phyloP scores from a whole-genome alignment of 2,888 invertebrate species.

The Gastracanthus pulcherrimus region DNA sequence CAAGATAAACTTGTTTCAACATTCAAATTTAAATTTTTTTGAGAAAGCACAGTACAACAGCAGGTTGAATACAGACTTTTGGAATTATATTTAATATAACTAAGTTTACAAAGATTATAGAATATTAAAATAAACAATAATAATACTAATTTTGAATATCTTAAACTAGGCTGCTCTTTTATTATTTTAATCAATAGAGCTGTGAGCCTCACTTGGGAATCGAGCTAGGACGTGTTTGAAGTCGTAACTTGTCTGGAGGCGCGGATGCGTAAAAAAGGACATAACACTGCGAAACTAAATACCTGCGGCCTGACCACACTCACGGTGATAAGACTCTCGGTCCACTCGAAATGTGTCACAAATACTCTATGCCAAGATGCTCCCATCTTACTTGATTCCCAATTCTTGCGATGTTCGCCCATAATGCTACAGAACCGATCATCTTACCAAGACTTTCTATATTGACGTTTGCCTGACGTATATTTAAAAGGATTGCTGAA shows the following conservation, averaged over 20 bases:
- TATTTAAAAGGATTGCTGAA: background rate
- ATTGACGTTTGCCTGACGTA: background rate
- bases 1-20: too few species aligned
- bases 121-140: too few species aligned
- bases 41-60: too few species aligned
- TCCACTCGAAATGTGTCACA: slow-evolving; percentile 70
- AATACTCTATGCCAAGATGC: slow-evolving; percentile 64
- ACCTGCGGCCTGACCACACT: slow-evolving; percentile 60
- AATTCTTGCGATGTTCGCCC: slow-evolving; percentile 22
- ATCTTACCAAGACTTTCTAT: slow-evolving; percentile 18
- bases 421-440: slow-evolving; percentile 13
- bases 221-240: slow-evolving; percentile 71
- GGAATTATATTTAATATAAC: too few species aligned
- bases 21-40: too few species aligned
- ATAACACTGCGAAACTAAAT: slow-evolving; percentile 76
- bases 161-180: background rate
- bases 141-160: background rate
- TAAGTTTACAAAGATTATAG: too few species aligned
- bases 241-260: slow-evolving; percentile 73
- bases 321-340: slow-evolving; percentile 24
- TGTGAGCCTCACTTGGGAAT: slow-evolving; percentile 68
- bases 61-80: too few species aligned
- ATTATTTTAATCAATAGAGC: slow-evolving; percentile 68
- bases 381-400: slow-evolving; percentile 72
- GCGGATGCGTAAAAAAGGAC: slow-evolving; percentile 76